Conservation (phyloP, 2,888 invertebrate genomes). For the Andrena marginata region DNA sequence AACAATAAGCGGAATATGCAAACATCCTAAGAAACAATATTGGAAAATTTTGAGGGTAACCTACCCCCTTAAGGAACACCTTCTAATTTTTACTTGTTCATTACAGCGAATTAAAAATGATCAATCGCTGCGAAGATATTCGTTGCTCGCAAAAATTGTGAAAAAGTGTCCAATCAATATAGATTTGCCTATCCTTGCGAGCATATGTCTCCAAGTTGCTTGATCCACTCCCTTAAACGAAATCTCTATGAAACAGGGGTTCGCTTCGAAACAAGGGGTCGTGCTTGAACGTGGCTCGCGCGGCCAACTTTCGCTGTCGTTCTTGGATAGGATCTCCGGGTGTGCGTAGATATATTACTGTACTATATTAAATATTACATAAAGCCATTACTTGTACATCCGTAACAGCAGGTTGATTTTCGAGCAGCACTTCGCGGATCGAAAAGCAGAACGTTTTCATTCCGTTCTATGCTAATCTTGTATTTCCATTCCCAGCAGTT, state of each 20-base stretch:
- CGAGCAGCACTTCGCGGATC: slow-evolving; percentile 53
- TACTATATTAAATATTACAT: slow-evolving; percentile 62
- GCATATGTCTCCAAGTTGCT: not conserved
- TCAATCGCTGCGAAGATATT: no score
- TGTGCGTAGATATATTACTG: slow-evolving; percentile 67
- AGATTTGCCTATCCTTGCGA: no score
- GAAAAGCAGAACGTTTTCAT: not conserved
- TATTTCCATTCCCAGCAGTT: not conserved
- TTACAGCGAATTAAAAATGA: no score
- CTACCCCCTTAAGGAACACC: no score
- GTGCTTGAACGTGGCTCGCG: not conserved
- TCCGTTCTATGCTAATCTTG: not conserved
- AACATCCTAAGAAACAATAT: no score
- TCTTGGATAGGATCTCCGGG: slow-evolving; percentile 60
- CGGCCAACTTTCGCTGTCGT: not conserved
- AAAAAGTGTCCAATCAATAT: no score
- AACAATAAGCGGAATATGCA: no score
- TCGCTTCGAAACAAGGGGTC: not conserved
- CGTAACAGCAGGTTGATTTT: slow-evolving; percentile 55
- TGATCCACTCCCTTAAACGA: not conserved
- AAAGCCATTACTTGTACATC: slow-evolving; percentile 58
- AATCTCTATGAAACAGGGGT: not conserved
- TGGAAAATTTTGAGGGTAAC: no score
- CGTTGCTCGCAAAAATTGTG: no score
- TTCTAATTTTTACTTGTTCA: no score